Evolutionary conservation across 1,140 invertebrate genomes (phyloP).

Genomic region (Anastatus disparis): DNA sequence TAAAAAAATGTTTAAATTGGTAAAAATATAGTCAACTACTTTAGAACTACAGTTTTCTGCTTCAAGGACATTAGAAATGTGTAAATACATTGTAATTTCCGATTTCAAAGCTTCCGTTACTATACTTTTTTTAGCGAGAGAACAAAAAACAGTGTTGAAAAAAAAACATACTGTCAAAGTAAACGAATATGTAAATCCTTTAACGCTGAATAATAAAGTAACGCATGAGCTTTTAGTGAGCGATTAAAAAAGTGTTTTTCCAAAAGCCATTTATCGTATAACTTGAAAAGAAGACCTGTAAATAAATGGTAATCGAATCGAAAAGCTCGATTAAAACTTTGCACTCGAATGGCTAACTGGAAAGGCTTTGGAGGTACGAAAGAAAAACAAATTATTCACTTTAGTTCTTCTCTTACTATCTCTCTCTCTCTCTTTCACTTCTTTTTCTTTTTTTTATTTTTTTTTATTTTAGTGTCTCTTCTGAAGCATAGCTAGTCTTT

Average conservation of each 20-base stretch:
- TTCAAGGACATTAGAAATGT: too few species aligned
- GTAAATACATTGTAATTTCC: too few species aligned
- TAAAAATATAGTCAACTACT: too few species aligned
- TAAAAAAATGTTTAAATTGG: too few species aligned
- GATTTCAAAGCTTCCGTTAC: too few species aligned
- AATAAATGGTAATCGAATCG: constrained; percentile 52
- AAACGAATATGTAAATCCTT: constrained; percentile 10
- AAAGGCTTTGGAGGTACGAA: constrained; percentile 43
- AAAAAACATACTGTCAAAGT: too few species aligned
- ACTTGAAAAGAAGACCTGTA: constrained; percentile 31
- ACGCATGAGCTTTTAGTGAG: not conserved
- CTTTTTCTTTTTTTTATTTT: too few species aligned
- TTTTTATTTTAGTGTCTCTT: constrained; percentile 26
- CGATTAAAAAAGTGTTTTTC: not conserved
- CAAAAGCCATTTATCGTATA: constrained; percentile 7
- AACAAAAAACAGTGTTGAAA: too few species aligned
- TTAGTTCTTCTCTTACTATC: constrained; percentile 49
- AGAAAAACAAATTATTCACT: constrained; percentile 50
- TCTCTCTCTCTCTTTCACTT: too few species aligned
- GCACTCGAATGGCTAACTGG: constrained; percentile 40
- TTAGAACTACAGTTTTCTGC: too few species aligned
- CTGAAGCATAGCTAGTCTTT: constrained; percentile 45
- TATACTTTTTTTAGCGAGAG: too few species aligned
- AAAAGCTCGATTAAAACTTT: constrained; percentile 54
- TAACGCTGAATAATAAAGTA: constrained; percentile 9